These are phyloP conservation scores for Anolis sagrei DNA, from an alignment of 2,113 vertebrate genomes.

Conservation along the genomic window DNA sequence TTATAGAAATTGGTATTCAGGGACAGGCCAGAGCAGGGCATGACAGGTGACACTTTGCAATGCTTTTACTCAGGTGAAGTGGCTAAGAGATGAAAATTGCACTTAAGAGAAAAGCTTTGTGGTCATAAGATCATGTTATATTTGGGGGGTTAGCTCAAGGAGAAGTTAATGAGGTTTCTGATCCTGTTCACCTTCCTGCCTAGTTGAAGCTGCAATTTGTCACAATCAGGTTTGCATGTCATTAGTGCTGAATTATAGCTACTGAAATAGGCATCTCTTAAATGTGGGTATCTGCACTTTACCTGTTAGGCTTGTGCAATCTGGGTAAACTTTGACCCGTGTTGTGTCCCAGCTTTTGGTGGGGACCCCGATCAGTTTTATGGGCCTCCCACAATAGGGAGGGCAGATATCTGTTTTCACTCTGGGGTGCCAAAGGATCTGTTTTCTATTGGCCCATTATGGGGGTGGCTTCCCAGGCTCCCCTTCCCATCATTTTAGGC, in stretches of 20 bases:
- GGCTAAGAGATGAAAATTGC: slow-evolving; percentile 26
- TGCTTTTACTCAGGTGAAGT: slow-evolving; percentile 25
- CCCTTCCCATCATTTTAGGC: no score
- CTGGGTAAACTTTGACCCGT: no score
- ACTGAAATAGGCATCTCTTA: not conserved
- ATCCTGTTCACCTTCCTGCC: not conserved
- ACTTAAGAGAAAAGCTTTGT: not conserved
- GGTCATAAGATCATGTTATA: slow-evolving; percentile 26
- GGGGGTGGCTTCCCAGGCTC: no score
- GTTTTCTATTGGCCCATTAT: no score
- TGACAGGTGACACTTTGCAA: slow-evolving; percentile 1
- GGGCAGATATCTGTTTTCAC: no score
- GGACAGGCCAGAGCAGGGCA: slow-evolving; percentile 15
- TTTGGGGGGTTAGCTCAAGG: slow-evolving; percentile 35
- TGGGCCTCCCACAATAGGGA: no score
- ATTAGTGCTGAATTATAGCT: slow-evolving; percentile 12
- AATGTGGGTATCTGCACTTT: not conserved
- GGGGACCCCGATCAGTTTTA: no score
- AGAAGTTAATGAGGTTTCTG: slow-evolving; percentile 13
- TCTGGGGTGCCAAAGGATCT: no score
- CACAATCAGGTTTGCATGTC: rapidly evolving
- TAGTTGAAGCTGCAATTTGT: rapidly evolving
- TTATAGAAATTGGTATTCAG: slow-evolving; percentile 54
- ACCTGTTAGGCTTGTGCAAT: no score
- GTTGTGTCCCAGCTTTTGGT: no score